phyloP scores from a whole-genome alignment of 2,797 vertebrate genomes.

The Prionace glauca region DNA sequence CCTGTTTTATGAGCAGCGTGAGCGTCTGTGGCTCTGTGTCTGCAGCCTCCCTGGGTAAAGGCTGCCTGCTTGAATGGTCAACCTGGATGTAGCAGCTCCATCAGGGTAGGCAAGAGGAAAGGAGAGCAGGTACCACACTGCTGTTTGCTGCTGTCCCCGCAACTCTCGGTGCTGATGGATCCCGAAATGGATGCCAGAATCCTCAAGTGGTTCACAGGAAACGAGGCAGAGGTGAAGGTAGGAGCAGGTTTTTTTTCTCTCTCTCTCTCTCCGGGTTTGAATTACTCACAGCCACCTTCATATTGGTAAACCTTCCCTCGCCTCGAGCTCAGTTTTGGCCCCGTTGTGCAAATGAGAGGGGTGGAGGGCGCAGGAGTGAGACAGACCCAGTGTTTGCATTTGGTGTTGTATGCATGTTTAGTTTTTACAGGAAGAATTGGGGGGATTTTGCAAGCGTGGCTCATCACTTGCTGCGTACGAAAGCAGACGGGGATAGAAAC shows the following conservation, averaged over 20 bases:
- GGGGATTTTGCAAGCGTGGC: background rate
- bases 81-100: slow-evolving; percentile 41
- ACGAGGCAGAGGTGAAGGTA: slow-evolving; percentile 51
- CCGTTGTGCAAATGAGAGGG: background rate
- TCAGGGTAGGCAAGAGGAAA: slow-evolving; percentile 41
- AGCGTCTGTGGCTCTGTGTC: slow-evolving; percentile 43
- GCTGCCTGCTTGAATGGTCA: slow-evolving; percentile 48
- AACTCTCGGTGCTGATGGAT: slow-evolving; percentile 39
- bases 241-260: slow-evolving; percentile 32
- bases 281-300: background rate
- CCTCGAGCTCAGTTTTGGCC: background rate
- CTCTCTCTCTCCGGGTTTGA: background rate
- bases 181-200: slow-evolving; percentile 50
- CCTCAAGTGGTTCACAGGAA: slow-evolving; percentile 52
- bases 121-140: slow-evolving; percentile 41
- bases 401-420: background rate
- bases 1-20: slow-evolving; percentile 40
- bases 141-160: slow-evolving; percentile 28
- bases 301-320: background rate
- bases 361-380: background rate
- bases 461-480: background rate
- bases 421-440: background rate
- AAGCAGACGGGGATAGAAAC: background rate
- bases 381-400: background rate
- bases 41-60: slow-evolving; percentile 46